phyloP scores from a whole-genome alignment of 2,113 vertebrate species.

The Chaetops frenatus region DNA sequence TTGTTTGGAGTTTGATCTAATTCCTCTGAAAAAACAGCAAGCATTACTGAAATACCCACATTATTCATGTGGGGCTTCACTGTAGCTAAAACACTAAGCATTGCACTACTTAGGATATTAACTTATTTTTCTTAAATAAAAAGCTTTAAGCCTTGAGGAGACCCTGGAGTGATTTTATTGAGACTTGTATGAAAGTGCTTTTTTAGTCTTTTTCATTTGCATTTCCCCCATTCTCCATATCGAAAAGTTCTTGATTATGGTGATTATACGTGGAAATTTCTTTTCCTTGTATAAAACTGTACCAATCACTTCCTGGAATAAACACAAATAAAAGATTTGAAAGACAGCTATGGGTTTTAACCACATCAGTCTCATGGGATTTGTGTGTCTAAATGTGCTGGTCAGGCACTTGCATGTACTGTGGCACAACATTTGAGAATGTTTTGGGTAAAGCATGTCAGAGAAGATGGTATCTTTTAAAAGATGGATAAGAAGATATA shows the following conservation, averaged over 20 bases:
- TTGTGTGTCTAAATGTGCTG: not conserved
- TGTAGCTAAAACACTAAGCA: not conserved
- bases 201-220: not conserved
- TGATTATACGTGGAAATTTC: not conserved
- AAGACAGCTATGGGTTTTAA: not conserved
- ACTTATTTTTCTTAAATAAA: not conserved
- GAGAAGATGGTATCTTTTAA: not conserved
- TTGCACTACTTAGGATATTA: not conserved
- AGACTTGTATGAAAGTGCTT: not conserved
- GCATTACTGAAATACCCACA: not conserved
- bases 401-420: not conserved
- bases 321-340: not conserved
- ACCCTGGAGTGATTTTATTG: not conserved
- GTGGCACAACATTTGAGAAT: not conserved
- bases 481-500: not conserved
- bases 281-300: not conserved
- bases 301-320: not conserved
- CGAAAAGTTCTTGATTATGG: not conserved
- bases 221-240: not conserved
- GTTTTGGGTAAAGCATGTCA: not conserved
- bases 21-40: not conserved
- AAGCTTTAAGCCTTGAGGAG: not conserved
- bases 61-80: not conserved
- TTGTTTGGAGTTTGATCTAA: not conserved
- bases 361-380: not conserved